A percentile compares a stretch with the other conserved stretches of the same genome.
phyloP scores from a whole-genome alignment of 2,113 vertebrate species.

The Sphaerodactylus townsendi region DNA sequence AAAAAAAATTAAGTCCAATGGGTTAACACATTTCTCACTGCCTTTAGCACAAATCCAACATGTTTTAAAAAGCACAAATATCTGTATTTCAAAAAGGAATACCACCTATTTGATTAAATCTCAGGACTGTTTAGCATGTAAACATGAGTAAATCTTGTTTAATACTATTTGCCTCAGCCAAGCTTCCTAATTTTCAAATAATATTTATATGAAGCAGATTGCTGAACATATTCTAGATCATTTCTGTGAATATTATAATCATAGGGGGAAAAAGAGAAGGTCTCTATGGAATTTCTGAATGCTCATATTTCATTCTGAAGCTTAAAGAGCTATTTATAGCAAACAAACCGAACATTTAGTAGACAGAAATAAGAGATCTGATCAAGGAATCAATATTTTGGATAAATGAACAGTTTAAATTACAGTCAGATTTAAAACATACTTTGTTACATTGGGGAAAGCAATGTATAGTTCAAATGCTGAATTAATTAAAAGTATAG shows the following conservation, averaged over 20 bases:
- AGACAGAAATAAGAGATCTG: constrained; percentile 15
- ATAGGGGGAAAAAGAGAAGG: background rate
- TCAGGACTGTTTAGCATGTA: constrained; percentile 34
- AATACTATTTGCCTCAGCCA: constrained; percentile 29
- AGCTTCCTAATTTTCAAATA: background rate
- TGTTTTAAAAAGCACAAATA: constrained; percentile 50
- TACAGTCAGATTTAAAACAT: constrained; percentile 32
- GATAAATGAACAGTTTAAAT: constrained; percentile 3
- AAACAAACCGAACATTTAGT: constrained; percentile 1
- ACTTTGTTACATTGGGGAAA: background rate
- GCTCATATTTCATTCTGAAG: background rate
- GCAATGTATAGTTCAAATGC: background rate
- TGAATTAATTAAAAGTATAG: too few species aligned
- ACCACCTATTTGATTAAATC: constrained; percentile 28
- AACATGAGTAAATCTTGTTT: constrained; percentile 31
- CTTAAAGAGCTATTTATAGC: background rate
- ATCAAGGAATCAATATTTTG: background rate
- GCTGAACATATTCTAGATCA: constrained; percentile 42
- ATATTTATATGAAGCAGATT: background rate
- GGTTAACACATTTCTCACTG: constrained; percentile 74
- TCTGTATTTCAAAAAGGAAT: constrained; percentile 42
- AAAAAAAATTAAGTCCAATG: constrained; percentile 58
- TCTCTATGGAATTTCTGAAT: background rate
- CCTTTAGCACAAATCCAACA: constrained; percentile 65
- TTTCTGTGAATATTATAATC: constrained; percentile 17